A percentile compares a stretch with the other conserved stretches of the same genome.
Evolutionary conservation across 2,797 vertebrate species (phyloP).

Genomic region (Hapalemur alaotrensis): DNA sequence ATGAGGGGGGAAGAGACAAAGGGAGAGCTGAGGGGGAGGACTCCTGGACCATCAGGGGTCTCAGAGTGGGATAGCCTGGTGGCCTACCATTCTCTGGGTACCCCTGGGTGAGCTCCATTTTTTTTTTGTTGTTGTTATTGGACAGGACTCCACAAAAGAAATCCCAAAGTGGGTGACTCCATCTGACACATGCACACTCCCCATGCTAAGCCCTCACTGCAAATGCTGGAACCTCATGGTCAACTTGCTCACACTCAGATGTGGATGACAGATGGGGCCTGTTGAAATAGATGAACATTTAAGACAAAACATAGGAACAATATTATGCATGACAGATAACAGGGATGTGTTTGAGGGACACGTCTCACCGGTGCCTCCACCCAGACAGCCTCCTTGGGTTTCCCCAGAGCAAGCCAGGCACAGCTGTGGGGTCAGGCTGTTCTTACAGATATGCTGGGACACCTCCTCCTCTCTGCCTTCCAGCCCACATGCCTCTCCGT

Average conservation of each 20-base stretch:
- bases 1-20: rapidly evolving
- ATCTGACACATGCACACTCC: too few relatives aligned
- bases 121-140: not conserved
- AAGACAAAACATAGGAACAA: not conserved
- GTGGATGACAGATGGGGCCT: not conserved
- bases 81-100: not conserved
- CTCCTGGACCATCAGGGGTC: not conserved
- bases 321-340: not conserved
- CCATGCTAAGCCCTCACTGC: too few relatives aligned
- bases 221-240: not conserved
- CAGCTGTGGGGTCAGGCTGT: not conserved
- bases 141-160: not conserved
- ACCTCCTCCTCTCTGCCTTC: not conserved
- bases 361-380: not conserved
- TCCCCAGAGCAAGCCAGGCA: not conserved
- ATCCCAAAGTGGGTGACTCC: too few relatives aligned
- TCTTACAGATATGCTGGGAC: too few relatives aligned
- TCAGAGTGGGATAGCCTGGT: not conserved
- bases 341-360: not conserved
- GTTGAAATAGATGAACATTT: not conserved
- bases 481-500: not conserved
- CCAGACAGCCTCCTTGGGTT: not conserved
- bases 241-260: not conserved
- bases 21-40: too few relatives aligned
- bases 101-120: not conserved